Conservation (phyloP, 2,888 invertebrate genomes). For the Geotrupes spiniger region DNA sequence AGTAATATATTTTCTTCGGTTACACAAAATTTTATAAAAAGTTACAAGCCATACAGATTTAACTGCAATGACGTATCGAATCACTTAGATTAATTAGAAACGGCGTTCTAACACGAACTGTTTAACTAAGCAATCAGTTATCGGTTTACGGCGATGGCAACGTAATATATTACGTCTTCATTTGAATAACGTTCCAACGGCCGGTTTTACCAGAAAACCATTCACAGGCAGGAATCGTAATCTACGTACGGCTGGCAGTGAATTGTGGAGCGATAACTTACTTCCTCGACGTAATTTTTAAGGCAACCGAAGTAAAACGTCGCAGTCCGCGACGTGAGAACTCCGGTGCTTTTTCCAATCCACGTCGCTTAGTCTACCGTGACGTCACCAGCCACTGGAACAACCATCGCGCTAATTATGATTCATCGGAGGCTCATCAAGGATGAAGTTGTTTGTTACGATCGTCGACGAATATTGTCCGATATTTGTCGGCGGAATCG, state of each 20-base stretch:
- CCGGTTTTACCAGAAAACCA: not conserved
- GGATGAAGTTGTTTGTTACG: conserved; percentile 4
- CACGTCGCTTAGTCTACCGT: conserved; percentile 20
- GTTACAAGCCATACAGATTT: no score
- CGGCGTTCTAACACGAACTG: no score
- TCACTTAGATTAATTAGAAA: no score
- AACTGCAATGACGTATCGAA: no score
- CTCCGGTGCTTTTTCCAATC: conserved; percentile 9
- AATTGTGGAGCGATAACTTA: not conserved
- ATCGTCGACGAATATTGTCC: no score
- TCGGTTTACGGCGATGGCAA: no score
- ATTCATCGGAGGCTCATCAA: conserved; percentile 16
- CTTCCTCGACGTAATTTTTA: not conserved
- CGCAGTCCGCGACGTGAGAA: conserved; percentile 24
- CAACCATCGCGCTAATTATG: conserved; percentile 10
- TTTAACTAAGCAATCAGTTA: no score
- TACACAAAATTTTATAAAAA: no score
- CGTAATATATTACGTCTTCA: no score
- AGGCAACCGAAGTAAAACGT: conserved; percentile 18
- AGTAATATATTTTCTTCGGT: no score
- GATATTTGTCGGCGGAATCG: no score
- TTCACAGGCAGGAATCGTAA: not conserved
- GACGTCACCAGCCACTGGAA: conserved; percentile 23
- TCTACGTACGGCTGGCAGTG: not conserved
- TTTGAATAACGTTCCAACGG: conserved; percentile 7